Conservation (phyloP, 2,888 invertebrate species). For the Unio delphinus region DNA sequence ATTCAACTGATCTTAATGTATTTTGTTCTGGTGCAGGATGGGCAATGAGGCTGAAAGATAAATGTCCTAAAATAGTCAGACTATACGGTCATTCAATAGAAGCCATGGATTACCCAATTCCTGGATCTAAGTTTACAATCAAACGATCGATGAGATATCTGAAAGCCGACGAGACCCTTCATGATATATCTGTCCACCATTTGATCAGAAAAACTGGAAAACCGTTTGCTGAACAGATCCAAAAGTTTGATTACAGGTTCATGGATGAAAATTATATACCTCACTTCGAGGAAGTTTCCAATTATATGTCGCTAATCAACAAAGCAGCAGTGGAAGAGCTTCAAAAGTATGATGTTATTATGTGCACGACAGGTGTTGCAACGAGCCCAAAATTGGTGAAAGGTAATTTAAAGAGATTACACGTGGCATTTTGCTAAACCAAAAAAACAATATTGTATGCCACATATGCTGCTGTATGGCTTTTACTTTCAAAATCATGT, state of each 20-base stretch:
- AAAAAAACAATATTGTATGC: too few relatives aligned
- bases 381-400: constrained; percentile 18
- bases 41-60: constrained; percentile 20
- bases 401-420: background rate
- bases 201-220: constrained; percentile 35
- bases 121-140: constrained; percentile 22
- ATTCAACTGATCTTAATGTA: too few relatives aligned
- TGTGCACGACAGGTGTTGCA: constrained; percentile 49
- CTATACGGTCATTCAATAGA: constrained; percentile 50
- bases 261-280: constrained; percentile 11
- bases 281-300: constrained; percentile 16
- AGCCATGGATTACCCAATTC: constrained; percentile 43
- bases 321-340: constrained; percentile 39
- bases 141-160: constrained; percentile 7
- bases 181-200: constrained; percentile 44
- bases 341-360: constrained; percentile 40
- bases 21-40: constrained; percentile 5
- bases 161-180: constrained; percentile 20
- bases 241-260: constrained; percentile 21
- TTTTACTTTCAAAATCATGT: too few relatives aligned
- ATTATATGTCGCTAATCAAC: constrained; percentile 19
- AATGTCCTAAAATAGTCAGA: constrained; percentile 42
- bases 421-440: too few relatives aligned
- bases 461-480: too few relatives aligned
- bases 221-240: constrained; percentile 17